Evolutionary conservation across 1,140 invertebrate species (phyloP), one percentile per base, ranked within the genome.

Genomic region (Dendrolimus kikuchii): DNA sequence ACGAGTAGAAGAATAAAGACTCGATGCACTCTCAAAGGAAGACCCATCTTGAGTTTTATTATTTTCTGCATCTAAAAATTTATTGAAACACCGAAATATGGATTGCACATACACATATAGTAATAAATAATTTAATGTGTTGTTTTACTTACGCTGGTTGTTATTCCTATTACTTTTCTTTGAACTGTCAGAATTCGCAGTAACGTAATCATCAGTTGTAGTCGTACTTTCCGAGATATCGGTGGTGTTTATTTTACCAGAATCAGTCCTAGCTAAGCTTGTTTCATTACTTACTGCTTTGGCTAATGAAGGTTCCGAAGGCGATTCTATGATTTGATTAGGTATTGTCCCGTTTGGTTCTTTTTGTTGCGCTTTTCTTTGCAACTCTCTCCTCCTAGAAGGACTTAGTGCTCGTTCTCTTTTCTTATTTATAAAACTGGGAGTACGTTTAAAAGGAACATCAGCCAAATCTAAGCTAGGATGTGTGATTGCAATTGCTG

Each of bases 181-280:
- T 51, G 92, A 92, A 57, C 91, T 93, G 62, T 92, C 93, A 39
- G 94, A 95, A 79, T 93, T 95, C 74, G 95, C 95, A 69, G 95
- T 96, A 57, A 95, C 92, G 79, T 96, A 96, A 74, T 96, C 95
- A 73, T 96, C 95, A 37, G 95, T 96, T 37, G 93, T 94, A 10
- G 93, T 94, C 53, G 94, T 95, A 59, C 92, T 92, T 85, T 96
- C 94, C 6, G 94, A 95, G 23, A 94, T 89, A 77, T 95, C 94
- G 3, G 90, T 88, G 5, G 91, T 94, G 72, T 93, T 93, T 2
- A 92, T 91, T 75, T 90, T 91, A 48, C 92, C 92, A 8, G 92
- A 94, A 84, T 94, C 93, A 4, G 92, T 92, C 60, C 92, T 81
- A 52, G 83, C 83, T 63, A 88, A 76, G 64, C 78, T 85, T 40